Base-by-base conservation (phyloP, 2,797 vertebrate genomes). In the Girardinus metallicus region DNA sequence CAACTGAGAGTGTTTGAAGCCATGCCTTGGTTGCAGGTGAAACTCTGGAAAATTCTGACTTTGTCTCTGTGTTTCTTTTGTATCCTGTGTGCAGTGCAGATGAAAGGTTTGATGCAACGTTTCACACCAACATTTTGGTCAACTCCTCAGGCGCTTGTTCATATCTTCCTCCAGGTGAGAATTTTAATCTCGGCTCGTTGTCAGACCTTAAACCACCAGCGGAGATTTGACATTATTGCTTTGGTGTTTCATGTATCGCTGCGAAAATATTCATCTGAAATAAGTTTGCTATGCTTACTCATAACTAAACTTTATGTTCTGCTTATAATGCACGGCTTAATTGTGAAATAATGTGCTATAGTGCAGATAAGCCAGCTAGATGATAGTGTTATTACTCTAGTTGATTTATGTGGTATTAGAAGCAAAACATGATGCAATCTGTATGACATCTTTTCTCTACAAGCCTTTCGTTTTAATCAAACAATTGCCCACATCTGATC, bases 111-210 rank as follows among this genome's bases (percentile, higher is more conserved):
- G 97, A 99, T 81, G 97, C 97, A 60, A 97, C 97, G 0, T 98
- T 97, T 93, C 97, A 96, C 84, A 98, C 97, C 86, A 99, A 98
- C 2, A 95, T 99, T 87, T 71, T 99, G 89, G 97, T 98, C 85
- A 96, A 96, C 85, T 95, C 96, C 16, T 95, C 96, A 0, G 98
- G 98, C 49, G 75, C 94, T 8, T 99, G 98, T 79, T 94, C 95
- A 21, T 97, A 97, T 86, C 80, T 99, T 51, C 97, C 97, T 73
- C 98, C 98, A 97, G 98, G 98, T 99, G 95, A 95, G 94, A 79
- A 36, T 41, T 41, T 23, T 0, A 49, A 62, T 2, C 34, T 73
- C 21, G 29, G 16, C 74, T 64, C 15, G 8, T 39, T 44, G 39
- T 51, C 26, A 39, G 64, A 26, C 12, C 23, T 51, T 29, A 31